Evolutionary conservation across 2,797 vertebrate species (phyloP), one percentile per base, ranked within the genome.

Genomic region (Enteromius trimaculatus): DNA sequence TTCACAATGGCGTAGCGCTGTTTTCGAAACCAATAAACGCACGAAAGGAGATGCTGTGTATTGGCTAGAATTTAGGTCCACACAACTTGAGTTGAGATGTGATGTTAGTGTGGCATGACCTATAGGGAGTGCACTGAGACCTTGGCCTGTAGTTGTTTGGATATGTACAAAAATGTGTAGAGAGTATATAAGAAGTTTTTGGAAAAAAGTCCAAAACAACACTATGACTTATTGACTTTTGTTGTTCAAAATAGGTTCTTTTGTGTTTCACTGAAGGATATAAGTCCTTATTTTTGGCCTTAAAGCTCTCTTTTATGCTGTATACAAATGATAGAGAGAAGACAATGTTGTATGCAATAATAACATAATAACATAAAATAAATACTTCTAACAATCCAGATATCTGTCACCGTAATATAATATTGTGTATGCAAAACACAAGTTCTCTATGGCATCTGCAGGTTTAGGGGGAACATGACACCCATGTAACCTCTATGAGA

Each of bases 1-100:
- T 81, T 64, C 47, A 53, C 58, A 82, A 85, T 66, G 79, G 70
- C 47, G 26, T 44, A 29, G 26, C 26, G 58, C 65, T 65, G 65
- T 55, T 77, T 80, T 85, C 39, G 34, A 83, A 80, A 78, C 58
- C 66, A 83, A 78, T 83, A 62, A 83, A 42, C 4, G 29, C 16
- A 79, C 21, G 1, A 60, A 70, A 79, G 47, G 19, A 81, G 26
- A 60, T 19, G 74, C 37, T 1, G 23, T 77, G 76, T 77, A 53
- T 44, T 58, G 72, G 47, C 58, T 74, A 34, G 69, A 64, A 60
- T 66, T 76, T n/a, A 69, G 66, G 62, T 66, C 68, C 58, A 26
- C n/a, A 69, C 39, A 51, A 78, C 74, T 74, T 72, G 51, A 77
- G 55, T 64, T 68, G 44, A 26, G 44, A 60, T 39, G n/a, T 14